These are phyloP conservation scores for Congeria kusceri DNA, from an alignment of 2,888 invertebrate species.

Conservation along the genomic window DNA sequence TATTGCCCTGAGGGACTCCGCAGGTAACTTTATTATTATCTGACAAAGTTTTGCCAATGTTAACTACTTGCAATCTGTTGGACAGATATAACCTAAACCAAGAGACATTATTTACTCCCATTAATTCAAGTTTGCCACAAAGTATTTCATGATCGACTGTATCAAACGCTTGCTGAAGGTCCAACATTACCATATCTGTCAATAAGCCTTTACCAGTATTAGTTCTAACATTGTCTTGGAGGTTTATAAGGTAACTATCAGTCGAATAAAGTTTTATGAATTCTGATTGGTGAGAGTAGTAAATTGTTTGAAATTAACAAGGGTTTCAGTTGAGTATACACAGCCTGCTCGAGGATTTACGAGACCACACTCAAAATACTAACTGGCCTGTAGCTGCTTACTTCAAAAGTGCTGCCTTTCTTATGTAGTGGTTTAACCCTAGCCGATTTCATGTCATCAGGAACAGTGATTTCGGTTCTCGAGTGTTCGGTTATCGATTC, in stretches of 20 bases:
- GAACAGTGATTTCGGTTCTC: conserved; percentile 41
- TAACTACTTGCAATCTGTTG: neutral
- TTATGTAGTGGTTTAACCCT: conserved; percentile 50
- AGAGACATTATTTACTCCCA: too few species aligned
- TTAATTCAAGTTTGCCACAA: too few species aligned
- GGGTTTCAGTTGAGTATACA: conserved; percentile 13
- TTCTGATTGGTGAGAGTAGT: conserved; percentile 6
- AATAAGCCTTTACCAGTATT: conserved; percentile 23
- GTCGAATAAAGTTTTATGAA: conserved; percentile 32
- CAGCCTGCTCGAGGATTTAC: conserved; percentile 46
- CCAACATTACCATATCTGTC: conserved; percentile 12
- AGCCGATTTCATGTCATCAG: conserved; percentile 39
- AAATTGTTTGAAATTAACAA: too few species aligned
- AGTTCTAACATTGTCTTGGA: too few species aligned
- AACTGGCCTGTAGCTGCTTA: conserved; percentile 57
- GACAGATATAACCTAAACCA: too few species aligned
- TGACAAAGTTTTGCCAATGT: too few species aligned
- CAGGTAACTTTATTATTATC: neutral
- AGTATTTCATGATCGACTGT: too few species aligned
- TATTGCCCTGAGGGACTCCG: conserved; percentile 22
- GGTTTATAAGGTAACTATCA: too few species aligned
- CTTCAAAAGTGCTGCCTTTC: conserved; percentile 34
- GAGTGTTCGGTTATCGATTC: conserved; percentile 39
- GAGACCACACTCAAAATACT: conserved; percentile 51
- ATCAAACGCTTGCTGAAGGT: neutral